Evolutionary conservation across 2,888 invertebrate genomes (phyloP).

Genomic region (Teleogryllus oceanicus): DNA sequence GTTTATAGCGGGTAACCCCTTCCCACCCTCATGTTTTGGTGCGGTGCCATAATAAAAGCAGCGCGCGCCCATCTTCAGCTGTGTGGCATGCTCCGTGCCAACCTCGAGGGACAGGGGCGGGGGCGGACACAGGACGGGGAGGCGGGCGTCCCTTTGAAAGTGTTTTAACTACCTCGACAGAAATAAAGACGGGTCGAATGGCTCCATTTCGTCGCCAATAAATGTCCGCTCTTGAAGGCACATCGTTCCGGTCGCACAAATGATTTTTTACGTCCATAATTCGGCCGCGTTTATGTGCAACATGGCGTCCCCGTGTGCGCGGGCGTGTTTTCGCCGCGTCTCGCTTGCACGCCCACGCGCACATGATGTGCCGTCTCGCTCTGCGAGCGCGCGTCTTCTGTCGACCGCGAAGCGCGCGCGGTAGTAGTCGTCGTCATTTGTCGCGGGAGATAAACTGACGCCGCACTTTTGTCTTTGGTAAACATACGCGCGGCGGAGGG

Average conservation of each 20-base stretch:
- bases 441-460: background rate
- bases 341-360: background rate
- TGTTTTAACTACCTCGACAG: constrained; percentile 23
- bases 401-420: no score
- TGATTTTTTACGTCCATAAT: constrained; percentile 18
- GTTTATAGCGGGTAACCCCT: constrained; percentile 9
- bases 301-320: background rate
- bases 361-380: no score
- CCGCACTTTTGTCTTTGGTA: constrained; percentile 18
- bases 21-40: constrained; percentile 18
- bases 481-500: background rate
- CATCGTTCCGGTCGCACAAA: constrained; percentile 5
- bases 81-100: background rate
- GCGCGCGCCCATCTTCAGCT: background rate
- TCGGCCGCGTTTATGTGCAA: background rate
- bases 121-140: background rate
- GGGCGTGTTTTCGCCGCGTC: background rate
- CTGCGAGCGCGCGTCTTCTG: no score
- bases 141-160: constrained; percentile 4
- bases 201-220: constrained; percentile 26
- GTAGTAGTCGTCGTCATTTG: background rate
- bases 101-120: background rate
- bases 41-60: constrained; percentile 18
- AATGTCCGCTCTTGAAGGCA: constrained; percentile 27
- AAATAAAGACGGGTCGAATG: constrained; percentile 28